A percentile compares a stretch with the other conserved stretches of the same genome.
These are phyloP conservation scores for Leptura quadrifasciata DNA, from an alignment of 2,888 invertebrate genomes.

Conservation along the genomic window DNA sequence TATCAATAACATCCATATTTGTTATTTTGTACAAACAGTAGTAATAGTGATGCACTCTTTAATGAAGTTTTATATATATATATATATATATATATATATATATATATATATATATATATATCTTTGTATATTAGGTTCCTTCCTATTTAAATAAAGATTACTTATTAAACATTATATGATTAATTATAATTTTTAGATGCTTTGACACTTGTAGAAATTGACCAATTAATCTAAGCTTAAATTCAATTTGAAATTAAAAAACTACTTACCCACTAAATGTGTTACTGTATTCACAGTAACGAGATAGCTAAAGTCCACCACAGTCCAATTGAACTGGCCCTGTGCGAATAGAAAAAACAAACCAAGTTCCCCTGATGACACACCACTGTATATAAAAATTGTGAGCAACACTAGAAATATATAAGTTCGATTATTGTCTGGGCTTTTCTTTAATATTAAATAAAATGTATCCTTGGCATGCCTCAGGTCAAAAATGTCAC, in stretches of 20 bases:
- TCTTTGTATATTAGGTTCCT: no score
- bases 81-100: no score
- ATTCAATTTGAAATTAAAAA: constrained; percentile 7
- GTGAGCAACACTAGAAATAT: constrained; percentile 63
- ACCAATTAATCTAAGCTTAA: background rate
- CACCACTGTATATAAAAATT: constrained; percentile 62
- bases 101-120: no score
- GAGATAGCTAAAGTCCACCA: constrained; percentile 78
- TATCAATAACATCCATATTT: no score
- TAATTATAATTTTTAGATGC: no score
- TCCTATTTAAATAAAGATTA: no score
- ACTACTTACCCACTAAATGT: constrained; percentile 75
- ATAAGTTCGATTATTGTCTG: constrained; percentile 63
- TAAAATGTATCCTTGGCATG: constrained; percentile 68
- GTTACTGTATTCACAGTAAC: constrained; percentile 77
- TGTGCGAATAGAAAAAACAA: constrained; percentile 78
- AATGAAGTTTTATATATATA: no score
- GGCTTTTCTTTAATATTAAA: constrained; percentile 64
- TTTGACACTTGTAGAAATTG: no score
- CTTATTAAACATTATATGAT: no score
- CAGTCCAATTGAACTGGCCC: constrained; percentile 78
- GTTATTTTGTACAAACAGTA: no score
- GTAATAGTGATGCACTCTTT: no score
- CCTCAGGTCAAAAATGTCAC: constrained; percentile 68
- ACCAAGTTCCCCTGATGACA: constrained; percentile 76